phyloP scores from a whole-genome alignment of 2,888 invertebrate species.

The Cartodere bifasciata region DNA sequence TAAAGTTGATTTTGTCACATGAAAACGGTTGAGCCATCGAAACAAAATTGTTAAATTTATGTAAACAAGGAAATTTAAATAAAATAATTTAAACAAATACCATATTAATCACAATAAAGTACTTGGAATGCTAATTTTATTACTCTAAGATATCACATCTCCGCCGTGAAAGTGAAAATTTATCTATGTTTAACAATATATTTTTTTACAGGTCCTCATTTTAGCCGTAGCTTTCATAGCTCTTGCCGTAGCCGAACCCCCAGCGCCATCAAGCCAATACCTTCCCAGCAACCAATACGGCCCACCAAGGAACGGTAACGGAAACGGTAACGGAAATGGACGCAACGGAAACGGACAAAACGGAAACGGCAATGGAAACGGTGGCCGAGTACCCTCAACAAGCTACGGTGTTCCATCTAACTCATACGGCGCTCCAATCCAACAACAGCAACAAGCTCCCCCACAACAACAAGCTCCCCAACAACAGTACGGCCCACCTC shows the following conservation, averaged over 20 bases:
- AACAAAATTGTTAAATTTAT: too few species aligned
- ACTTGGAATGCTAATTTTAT: too few species aligned
- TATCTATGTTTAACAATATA: too few species aligned
- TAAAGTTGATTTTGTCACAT: too few species aligned
- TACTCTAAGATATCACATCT: too few species aligned
- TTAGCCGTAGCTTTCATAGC: conserved; percentile 22
- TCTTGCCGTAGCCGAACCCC: conserved; percentile 30
- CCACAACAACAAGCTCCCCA: conserved; percentile 20
- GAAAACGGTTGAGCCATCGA: too few species aligned
- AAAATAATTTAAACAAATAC: too few species aligned
- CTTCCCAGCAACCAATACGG: conserved; percentile 26
- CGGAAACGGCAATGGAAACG: conserved; percentile 15
- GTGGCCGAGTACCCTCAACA: conserved; percentile 11
- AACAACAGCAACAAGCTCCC: conserved; percentile 30
- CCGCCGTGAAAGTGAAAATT: too few species aligned
- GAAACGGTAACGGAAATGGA: conserved; percentile 23
- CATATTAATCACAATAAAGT: too few species aligned
- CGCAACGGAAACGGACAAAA: conserved; percentile 16
- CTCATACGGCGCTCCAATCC: conserved; percentile 24
- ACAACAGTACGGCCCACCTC: conserved; percentile 10
- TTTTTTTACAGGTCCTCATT: too few species aligned
- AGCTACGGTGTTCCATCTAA: conserved; percentile 14
- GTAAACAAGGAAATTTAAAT: too few species aligned
- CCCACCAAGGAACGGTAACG: conserved; percentile 20
- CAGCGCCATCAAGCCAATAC: conserved; percentile 29